Percentiles rank a stretch among this genome's conserved stretches.
phyloP scores from a whole-genome alignment of 2,888 invertebrate species.

The Dynastes grantii region DNA sequence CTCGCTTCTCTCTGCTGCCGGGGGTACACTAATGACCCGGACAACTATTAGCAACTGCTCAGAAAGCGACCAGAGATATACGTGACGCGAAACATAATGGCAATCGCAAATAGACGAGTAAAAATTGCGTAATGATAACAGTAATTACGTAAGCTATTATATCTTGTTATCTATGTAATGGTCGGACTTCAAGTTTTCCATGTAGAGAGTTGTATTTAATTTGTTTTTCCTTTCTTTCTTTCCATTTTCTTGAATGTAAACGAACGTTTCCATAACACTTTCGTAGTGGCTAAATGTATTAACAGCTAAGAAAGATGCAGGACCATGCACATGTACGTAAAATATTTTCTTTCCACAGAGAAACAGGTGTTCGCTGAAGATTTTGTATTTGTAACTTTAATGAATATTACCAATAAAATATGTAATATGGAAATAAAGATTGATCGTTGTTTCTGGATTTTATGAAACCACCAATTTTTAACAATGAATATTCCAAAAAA shows the following conservation, averaged over 20 bases:
- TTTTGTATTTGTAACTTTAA: too few relatives aligned
- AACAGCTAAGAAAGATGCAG: too few relatives aligned
- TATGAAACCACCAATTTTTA: too few relatives aligned
- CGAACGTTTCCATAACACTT: too few relatives aligned
- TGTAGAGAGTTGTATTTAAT: background rate
- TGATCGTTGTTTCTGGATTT: too few relatives aligned
- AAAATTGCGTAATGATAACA: conserved; percentile 58
- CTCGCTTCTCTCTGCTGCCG: background rate
- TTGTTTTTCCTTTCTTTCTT: background rate
- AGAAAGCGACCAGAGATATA: conserved; percentile 63
- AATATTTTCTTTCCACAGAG: too few relatives aligned
- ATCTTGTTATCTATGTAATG: conserved; percentile 10
- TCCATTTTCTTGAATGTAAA: background rate
- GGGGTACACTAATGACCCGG: conserved; percentile 69
- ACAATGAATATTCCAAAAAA: too few relatives aligned
- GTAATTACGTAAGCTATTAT: conserved; percentile 30
- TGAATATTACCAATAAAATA: too few relatives aligned
- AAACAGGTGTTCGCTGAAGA: too few relatives aligned
- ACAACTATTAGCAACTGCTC: conserved; percentile 66
- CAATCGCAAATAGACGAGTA: conserved; percentile 56
- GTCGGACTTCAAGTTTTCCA: background rate
- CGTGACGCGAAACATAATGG: conserved; percentile 62
- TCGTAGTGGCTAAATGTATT: too few relatives aligned
- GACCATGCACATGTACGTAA: too few relatives aligned
- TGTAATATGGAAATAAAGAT: too few relatives aligned